Evolutionary conservation across 2,888 invertebrate species (phyloP), one percentile per base, ranked within the genome.

Genomic region (Lumbricus terrestris): DNA sequence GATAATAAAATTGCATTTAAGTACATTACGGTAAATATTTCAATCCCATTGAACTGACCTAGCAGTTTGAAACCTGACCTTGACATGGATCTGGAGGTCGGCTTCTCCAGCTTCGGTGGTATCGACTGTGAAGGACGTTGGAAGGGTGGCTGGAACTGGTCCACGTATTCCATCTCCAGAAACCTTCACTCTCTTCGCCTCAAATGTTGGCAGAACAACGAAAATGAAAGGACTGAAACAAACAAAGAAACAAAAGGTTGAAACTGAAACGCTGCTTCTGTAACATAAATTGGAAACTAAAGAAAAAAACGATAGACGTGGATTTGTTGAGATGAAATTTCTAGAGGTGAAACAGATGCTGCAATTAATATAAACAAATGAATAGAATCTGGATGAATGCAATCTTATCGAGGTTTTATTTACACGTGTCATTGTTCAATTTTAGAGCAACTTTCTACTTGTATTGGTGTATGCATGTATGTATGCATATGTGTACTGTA

Each of bases 101-200:
- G 90, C 90, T 20, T 89, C 83, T 82, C 90, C 90, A 89, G 90
- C 90, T n/a, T 90, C 54, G 11, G 37, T 37, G 42, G 38, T 34
- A 37, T 90, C 88, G 13, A 90, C 89, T 16, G 33, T 33, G 35
- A 90, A 89, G 16, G 85, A 35, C 13, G 90, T 89, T 35, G 37
- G 38, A 40, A 85, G 13, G 34, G 89, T 82, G 34, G 90, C 88
- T 23, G 38, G 18, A 29, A 89, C 88, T 29, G 54, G 54, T 34
- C 88, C 47, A 20, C 54, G 38, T 13, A 89, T 40, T 34, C 90
- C 90, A 35, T 33, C 88, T 83, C 89, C 89, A 20, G 15, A n/a
- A 1, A 90, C 82, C 54, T 42, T 47, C 82, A 90, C 90, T 54
- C 85, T 89, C 20, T 88, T 82, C 34, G 90, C 82, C 18, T 85